Conservation (phyloP, 2,888 invertebrate species). For the Heliconius erato region DNA sequence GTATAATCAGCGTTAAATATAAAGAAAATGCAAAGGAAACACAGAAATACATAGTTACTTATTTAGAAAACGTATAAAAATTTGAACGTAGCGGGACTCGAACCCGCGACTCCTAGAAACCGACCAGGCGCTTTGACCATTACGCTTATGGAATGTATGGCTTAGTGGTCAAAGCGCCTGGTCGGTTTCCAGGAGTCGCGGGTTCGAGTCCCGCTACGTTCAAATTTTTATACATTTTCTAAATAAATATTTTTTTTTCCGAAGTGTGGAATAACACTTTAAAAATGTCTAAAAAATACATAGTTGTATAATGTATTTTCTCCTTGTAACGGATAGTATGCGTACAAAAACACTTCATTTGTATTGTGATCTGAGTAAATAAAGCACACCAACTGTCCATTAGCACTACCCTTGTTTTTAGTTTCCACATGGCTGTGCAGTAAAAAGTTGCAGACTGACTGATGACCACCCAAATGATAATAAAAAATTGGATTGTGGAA, state of each 20-base stretch:
- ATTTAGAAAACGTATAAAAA: no score
- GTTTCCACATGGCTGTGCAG: not conserved
- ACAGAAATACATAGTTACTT: not conserved
- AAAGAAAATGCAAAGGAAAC: not conserved
- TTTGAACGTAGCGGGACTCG: no score
- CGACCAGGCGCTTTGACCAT: no score
- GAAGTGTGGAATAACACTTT: no score
- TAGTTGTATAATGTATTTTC: not conserved
- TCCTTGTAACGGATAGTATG: not conserved
- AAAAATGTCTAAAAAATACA: no score
- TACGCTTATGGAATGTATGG: no score
- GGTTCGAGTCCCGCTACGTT: no score
- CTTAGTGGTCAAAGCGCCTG: no score
- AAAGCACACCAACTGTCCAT: not conserved
- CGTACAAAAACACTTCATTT: not conserved
- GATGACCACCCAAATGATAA: not conserved
- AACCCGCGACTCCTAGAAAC: no score
- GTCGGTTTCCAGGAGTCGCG: no score
- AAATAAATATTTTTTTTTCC: no score
- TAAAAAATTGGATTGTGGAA: not conserved
- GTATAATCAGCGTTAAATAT: not conserved
- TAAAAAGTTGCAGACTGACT: conserved; percentile 21
- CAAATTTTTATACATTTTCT: no score
- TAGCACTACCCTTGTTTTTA: conserved; percentile 11
- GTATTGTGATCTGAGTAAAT: not conserved